Evolutionary conservation across 2,113 vertebrate species (phyloP), one percentile per base, ranked within the genome.

Genomic region (Lasiurus cinereus): DNA sequence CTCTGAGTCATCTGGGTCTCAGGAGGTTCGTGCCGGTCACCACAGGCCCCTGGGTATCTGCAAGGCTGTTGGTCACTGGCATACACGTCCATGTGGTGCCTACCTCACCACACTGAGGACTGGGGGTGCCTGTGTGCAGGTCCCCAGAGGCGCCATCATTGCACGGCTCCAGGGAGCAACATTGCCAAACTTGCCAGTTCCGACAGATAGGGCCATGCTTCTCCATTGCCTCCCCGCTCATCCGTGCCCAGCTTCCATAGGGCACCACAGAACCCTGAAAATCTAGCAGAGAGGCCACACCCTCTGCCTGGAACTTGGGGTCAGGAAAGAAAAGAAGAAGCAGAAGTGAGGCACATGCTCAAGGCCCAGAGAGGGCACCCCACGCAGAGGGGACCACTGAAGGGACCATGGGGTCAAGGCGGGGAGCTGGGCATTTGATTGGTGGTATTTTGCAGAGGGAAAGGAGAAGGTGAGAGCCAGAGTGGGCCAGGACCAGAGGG

Each of bases 71-170:
- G 24, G 29, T 46, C 27, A 14, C 8, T n/a, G 69, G 31, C 18
- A 21, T 43, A 6, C 67, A 5, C 1, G 5, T 56, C 18, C 7
- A 1, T 14, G 29, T n/a, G 52, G n/a, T 13, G 56, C 70, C 6
- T 6, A 19, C 13, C 5, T 46, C 24, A 14, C 31, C 3, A 15
- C 64, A 5, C 31, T 14, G 39, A 46, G 72, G 79, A 18, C 31
- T 8, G 27, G n/a, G 52, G 43, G 46, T 12, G 10, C 12, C 15
- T 3, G 10, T 15, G 3, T 0, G n/a, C n/a, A 1, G 52, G 24
- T 43, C 29, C 16, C 8, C 8, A 3, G 64, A 7, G 29, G 16
- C 2, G 8, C n/a, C 36, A 0, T 31, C 39, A 10, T 16, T 18
- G 59, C 8, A 29, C 16, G 24, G 2, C 8, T 54, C 59, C 27